Evolutionary conservation across 2,797 vertebrate species (phyloP).

Genomic region (Cygnus olor): DNA sequence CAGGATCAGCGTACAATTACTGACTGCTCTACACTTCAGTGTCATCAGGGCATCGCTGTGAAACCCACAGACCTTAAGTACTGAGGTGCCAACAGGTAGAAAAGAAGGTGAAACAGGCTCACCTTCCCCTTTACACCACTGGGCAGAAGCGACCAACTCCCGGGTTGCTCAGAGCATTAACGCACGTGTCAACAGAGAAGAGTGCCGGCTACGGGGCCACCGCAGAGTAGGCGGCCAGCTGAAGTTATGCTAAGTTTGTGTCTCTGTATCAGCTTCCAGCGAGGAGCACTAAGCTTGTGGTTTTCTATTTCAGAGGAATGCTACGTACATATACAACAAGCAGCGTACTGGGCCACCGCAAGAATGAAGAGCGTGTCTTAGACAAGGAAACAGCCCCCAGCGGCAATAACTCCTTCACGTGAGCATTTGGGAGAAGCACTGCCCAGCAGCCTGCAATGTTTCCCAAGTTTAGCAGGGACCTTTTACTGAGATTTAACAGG

Average conservation of each 20-base stretch:
- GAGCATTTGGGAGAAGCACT: not conserved
- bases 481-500: not conserved
- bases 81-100: not conserved
- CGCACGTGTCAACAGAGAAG: accelerated
- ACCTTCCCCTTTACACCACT: not conserved
- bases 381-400: not conserved
- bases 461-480: not conserved
- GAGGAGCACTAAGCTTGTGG: accelerated
- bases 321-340: not conserved
- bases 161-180: not conserved
- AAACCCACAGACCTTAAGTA: not conserved
- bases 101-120: not conserved
- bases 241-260: not conserved
- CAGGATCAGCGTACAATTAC: not conserved
- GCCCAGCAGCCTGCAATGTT: not conserved
- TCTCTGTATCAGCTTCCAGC: accelerated
- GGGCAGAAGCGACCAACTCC: not conserved
- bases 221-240: accelerated
- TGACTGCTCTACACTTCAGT: not conserved
- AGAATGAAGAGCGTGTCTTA: not conserved
- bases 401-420: not conserved
- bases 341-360: accelerated
- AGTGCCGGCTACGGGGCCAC: not conserved
- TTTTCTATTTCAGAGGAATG: not conserved
- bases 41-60: accelerated